Base-by-base conservation (phyloP, 1,140 invertebrate genomes). In the Vanessa tameamea region DNA sequence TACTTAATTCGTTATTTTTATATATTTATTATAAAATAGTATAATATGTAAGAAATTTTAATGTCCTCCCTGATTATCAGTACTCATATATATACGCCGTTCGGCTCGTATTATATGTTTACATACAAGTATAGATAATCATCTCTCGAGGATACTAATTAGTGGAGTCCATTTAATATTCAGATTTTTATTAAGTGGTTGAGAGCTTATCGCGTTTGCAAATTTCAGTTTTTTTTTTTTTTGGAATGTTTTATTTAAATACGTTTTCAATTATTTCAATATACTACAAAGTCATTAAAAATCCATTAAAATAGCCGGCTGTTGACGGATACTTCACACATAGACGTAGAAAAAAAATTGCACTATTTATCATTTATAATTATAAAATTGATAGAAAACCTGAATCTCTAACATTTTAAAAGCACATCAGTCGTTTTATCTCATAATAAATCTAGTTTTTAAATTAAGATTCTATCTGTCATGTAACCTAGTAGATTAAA, bases 271-370 rank as follows among this genome's bases (percentile, higher is more conserved):
- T 59, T 59, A 59, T 26, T 11, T 13, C 55, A n/a, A 53, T 53
- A 20, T 53, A 43, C 20, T 59, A 20, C 20, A 59, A 59, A 26
- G 55, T 59, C 55, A 59, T 59, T 59, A 59, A 59, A 59, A 53
- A 5, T 15, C 51, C 51, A 53, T 53, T 53, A 53, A 53, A 53
- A 53, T 20, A 16, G 51, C 51, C 12, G 14, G 55, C 55, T 26
- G 55, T 59, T 59, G 55, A 26, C 55, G 55, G 48, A 26, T 59
- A 59, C 55, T 59, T 59, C 55, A 59, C 55, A 59, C 55, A 20
- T 26, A 0, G 1, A 11, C 11, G 26, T 26, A 20, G n/a, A 14
- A 31, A 12, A 59, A 23, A 26, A 59, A 23, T 59, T 59, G 9
- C 9, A 59, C 0, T 59, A 3, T 20, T n/a, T n/a, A n/a, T 26